Evolutionary conservation across 2,888 invertebrate species (phyloP).

Genomic region (Metallyticus violacea): DNA sequence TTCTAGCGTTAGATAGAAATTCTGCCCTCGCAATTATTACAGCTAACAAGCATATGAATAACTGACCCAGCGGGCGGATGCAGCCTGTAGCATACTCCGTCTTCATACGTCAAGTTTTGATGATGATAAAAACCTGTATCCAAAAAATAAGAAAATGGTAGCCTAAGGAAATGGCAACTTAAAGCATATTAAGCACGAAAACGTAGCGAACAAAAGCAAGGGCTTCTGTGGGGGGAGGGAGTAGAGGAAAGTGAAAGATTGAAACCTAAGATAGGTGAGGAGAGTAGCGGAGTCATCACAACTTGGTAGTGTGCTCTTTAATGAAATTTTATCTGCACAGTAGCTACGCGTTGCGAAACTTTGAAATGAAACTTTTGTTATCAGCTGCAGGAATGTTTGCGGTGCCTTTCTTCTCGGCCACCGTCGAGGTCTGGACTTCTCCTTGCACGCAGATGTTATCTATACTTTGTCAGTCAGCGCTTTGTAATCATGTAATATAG

Average conservation of each 20-base stretch:
- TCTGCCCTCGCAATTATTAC: too few relatives aligned
- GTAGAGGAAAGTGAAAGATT: background rate
- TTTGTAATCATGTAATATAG: too few relatives aligned
- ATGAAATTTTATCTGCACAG: background rate
- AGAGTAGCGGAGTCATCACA: background rate
- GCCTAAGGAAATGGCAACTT: too few relatives aligned
- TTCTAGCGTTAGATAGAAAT: too few relatives aligned
- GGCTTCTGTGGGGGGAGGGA: background rate
- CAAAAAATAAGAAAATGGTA: background rate
- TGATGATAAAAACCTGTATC: background rate
- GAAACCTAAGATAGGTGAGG: background rate
- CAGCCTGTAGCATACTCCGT: too few relatives aligned
- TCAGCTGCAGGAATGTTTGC: background rate
- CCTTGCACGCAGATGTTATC: too few relatives aligned
- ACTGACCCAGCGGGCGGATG: too few relatives aligned
- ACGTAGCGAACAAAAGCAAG: background rate
- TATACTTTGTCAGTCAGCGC: too few relatives aligned
- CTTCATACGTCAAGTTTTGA: too few relatives aligned
- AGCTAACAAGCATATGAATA: too few relatives aligned
- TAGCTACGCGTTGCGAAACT: background rate
- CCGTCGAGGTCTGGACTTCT: background rate
- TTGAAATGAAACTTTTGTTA: background rate
- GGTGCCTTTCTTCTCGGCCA: background rate
- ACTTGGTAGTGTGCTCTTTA: background rate
- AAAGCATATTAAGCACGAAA: background rate